Evolutionary conservation across 53 echinoderm and acorn worm species (phyloP), one percentile per base, ranked within the genome.

Genomic region (Apostichopus leukothele): DNA sequence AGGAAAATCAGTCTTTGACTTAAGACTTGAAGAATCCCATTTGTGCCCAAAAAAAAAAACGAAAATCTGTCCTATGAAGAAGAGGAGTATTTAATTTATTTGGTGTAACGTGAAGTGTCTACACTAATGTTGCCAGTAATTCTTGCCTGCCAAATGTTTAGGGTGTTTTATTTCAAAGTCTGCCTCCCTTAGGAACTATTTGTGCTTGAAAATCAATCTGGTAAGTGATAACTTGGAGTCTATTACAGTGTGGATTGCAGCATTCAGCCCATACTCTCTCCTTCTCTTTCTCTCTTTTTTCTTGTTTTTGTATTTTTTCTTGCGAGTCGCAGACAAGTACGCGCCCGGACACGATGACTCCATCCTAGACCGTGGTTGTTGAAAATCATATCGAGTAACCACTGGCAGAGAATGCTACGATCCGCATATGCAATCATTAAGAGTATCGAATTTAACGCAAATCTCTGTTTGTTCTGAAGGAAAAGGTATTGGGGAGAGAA

Each of bases 131-230:
- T 57, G 53, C 55, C 81, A 81, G 71, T 53, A 55, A 54, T 81
- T 81, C 81, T 81, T 52, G 81, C 81, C 12, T 59, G 54, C 81
- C 54, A 81, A 55, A 81, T 81, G 11, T 81, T 81, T 54, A 81
- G 54, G 81, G 81, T 53, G 81, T 81, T 19, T 59, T 59, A 55
- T 81, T 81, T 81, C 81, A 59, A 79, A 81, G 54, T 25, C 59
- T 71, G 71, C 81, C 19, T 21, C 81, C 81, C 81, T 51, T 21
- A 59, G 81, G 81, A 54, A 23, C 54, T 81, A 81, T 81, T 81
- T 81, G 19, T 54, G 81, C 81, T 81, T 81, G 81, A 81, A 81
- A 81, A 81, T 81, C 55, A 54, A 81, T 81, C 81, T 81, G 20
- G 20, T 81, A 55, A 55, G 60, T 81, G 81, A 55, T 81, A 81